Conservation (phyloP, 37 sponge, comb jelly and placozoan species). For the Oopsacas minuta region DNA sequence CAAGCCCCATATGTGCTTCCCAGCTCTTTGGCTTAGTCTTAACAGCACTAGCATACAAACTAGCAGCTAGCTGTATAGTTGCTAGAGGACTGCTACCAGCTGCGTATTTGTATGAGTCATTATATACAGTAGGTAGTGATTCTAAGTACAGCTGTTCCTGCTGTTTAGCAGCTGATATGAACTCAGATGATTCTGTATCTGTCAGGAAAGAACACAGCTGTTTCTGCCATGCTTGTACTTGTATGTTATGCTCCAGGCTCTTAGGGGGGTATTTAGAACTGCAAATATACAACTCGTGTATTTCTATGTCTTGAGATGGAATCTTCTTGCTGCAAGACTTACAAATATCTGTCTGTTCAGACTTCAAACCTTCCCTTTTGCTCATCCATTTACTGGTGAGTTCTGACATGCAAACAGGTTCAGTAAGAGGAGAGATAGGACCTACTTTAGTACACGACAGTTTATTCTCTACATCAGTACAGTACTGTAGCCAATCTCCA, state of each 20-base stretch:
- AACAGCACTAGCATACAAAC: constrained; percentile 53
- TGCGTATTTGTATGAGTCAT: not conserved
- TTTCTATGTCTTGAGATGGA: constrained; percentile 23
- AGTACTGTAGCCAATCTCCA: constrained; percentile 39
- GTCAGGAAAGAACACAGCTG: constrained; percentile 28
- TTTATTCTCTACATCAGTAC: constrained; percentile 25
- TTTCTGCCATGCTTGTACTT: constrained; percentile 42
- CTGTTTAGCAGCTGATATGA: constrained; percentile 40
- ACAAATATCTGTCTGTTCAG: constrained; percentile 36
- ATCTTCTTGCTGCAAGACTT: constrained; percentile 61
- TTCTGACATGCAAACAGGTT: not conserved
- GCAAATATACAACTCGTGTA: constrained; percentile 47
- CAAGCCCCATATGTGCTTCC: constrained; percentile 55
- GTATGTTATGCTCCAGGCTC: constrained; percentile 35
- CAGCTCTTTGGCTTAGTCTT: constrained; percentile 32
- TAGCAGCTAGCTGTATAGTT: constrained; percentile 25
- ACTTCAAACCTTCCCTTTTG: not conserved
- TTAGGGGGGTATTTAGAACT: constrained; percentile 30
- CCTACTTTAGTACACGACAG: constrained; percentile 23
- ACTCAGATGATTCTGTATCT: constrained; percentile 23
- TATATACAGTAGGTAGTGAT: constrained; percentile 23
- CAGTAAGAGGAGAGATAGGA: not conserved
- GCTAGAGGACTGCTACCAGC: not conserved
- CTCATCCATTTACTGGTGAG: not conserved
- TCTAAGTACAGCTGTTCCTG: constrained; percentile 35